These are phyloP conservation scores for Eilema caniola DNA, from an alignment of 2,888 invertebrate genomes.

Conservation along the genomic window DNA sequence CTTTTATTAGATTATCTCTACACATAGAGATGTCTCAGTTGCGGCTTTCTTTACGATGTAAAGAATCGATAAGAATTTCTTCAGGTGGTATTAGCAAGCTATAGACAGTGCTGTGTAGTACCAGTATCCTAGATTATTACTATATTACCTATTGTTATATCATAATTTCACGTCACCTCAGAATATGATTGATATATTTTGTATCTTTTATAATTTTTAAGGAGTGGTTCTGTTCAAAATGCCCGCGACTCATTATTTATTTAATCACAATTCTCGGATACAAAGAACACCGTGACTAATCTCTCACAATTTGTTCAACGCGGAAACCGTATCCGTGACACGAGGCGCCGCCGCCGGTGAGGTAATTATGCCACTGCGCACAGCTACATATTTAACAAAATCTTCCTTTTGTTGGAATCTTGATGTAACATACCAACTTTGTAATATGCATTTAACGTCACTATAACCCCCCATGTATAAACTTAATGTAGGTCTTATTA, in stretches of 20 bases:
- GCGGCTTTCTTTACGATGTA: too few relatives aligned
- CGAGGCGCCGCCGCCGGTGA: neutral
- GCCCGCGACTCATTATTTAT: neutral
- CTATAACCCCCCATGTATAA: neutral
- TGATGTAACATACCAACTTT: neutral
- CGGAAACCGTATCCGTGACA: constrained; percentile 4
- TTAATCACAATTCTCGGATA: neutral
- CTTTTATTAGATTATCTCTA: too few relatives aligned
- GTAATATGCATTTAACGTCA: neutral
- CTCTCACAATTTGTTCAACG: constrained; percentile 8
- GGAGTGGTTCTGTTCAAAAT: neutral
- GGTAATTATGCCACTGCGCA: constrained; percentile 9
- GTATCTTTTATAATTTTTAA: neutral
- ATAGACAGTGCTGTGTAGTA: neutral
- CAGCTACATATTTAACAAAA: constrained; percentile 4
- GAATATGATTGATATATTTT: neutral
- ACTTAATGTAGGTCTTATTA: neutral
- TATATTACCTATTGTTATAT: neutral
- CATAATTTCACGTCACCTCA: neutral
- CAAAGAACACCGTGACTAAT: constrained; percentile 4
- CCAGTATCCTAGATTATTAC: neutral
- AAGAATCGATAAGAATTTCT: too few relatives aligned
- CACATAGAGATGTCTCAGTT: too few relatives aligned
- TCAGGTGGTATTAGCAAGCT: too few relatives aligned
- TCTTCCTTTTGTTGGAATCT: neutral